phyloP scores from a whole-genome alignment of 1,140 invertebrate species.

The Brachionus koreanus region DNA sequence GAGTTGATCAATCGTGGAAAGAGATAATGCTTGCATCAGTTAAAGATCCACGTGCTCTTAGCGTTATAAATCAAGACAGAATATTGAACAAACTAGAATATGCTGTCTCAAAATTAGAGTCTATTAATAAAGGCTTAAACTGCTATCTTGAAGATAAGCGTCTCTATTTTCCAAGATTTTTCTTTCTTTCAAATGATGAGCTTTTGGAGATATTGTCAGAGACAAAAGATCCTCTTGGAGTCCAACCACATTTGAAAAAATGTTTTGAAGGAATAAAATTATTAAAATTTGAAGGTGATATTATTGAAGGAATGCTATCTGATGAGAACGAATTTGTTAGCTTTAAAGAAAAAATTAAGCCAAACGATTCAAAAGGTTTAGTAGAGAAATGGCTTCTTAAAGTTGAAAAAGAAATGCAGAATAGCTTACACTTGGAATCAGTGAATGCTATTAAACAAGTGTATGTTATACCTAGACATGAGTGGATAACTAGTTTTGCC shows the following conservation, averaged over 20 bases:
- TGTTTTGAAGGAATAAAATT: constrained; percentile 62
- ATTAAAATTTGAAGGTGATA: constrained; percentile 64
- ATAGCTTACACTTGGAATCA: constrained; percentile 53
- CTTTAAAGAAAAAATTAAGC: constrained; percentile 73
- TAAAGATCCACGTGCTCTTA: constrained; percentile 49
- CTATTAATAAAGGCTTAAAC: constrained; percentile 49
- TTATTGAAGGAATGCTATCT: constrained; percentile 81
- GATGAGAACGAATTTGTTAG: constrained; percentile 75
- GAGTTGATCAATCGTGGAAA: constrained; percentile 45
- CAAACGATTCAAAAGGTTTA: constrained; percentile 69
- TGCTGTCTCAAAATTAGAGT: constrained; percentile 56
- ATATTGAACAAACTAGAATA: constrained; percentile 59
- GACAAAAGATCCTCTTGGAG: constrained; percentile 84
- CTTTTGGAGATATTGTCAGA: constrained; percentile 83
- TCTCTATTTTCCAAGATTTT: constrained; percentile 63
- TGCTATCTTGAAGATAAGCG: constrained; percentile 59
- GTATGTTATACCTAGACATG: constrained; percentile 62
- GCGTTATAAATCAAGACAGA: constrained; percentile 58
- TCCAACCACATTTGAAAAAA: constrained; percentile 78
- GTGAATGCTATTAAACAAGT: constrained; percentile 51
- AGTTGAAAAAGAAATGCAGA: constrained; percentile 58
- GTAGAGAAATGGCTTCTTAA: constrained; percentile 61
- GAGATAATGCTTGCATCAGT: neutral
- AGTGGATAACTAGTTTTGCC: constrained; percentile 69
- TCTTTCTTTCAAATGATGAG: constrained; percentile 84